Evolutionary conservation across 2,888 invertebrate species (phyloP).

Genomic region (Amblyteles armatorius): DNA sequence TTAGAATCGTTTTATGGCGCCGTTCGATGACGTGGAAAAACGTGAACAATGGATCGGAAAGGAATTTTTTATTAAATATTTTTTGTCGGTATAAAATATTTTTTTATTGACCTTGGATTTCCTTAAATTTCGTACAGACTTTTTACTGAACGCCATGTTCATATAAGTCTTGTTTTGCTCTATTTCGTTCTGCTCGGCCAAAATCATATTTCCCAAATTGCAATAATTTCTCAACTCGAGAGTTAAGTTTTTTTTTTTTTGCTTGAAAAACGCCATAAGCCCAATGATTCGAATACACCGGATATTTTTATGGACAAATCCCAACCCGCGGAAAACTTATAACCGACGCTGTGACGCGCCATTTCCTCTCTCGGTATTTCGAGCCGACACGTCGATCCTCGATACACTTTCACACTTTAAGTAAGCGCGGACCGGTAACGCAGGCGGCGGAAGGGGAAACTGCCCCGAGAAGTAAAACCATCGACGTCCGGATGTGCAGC

Average conservation of each 20-base stretch:
- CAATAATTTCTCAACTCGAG: neutral
- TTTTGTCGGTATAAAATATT: too few species aligned
- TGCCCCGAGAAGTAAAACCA: constrained; percentile 52
- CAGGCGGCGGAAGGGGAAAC: constrained; percentile 9
- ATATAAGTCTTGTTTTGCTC: too few species aligned
- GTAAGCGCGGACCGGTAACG: neutral
- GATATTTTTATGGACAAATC: neutral
- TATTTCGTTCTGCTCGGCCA: too few species aligned
- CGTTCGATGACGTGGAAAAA: too few species aligned
- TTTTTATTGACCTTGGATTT: too few species aligned
- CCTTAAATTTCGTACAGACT: too few species aligned
- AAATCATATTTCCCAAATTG: too few species aligned
- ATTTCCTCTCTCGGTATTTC: neutral
- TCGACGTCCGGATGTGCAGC: constrained; percentile 41
- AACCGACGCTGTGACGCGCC: neutral
- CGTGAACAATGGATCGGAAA: too few species aligned
- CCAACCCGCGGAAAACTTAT: neutral
- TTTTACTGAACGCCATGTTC: too few species aligned
- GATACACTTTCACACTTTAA: constrained; percentile 20
- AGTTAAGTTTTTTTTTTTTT: neutral
- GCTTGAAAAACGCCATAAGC: neutral
- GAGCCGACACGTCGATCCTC: constrained; percentile 3
- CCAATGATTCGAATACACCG: neutral
- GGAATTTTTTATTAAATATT: too few species aligned
- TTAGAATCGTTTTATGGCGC: too few species aligned